Evolutionary conservation across 2,888 invertebrate genomes (phyloP).

Genomic region (Rhyacophila evoluta): DNA sequence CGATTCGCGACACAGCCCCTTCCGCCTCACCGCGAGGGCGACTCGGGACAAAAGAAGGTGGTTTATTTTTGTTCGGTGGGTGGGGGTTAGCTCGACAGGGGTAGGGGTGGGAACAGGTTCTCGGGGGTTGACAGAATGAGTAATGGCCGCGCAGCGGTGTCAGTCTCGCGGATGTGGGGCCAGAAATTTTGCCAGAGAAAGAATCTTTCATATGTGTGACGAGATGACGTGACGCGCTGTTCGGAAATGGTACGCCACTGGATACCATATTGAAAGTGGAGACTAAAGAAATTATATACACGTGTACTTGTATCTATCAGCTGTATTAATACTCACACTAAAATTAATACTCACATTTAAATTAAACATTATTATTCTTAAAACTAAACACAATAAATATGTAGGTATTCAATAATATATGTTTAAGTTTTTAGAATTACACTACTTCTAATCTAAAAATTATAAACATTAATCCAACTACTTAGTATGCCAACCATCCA

Average conservation of each 20-base stretch:
- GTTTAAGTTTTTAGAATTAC: too few relatives aligned
- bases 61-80: constrained; percentile 15
- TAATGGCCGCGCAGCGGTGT: constrained; percentile 62
- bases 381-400: too few relatives aligned
- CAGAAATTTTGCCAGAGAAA: constrained; percentile 9
- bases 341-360: too few relatives aligned
- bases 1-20: not conserved
- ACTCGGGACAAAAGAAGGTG: constrained; percentile 28
- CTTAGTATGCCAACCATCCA: too few relatives aligned
- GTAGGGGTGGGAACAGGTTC: constrained; percentile 60
- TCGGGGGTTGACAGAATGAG: constrained; percentile 70
- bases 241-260: not conserved
- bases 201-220: constrained; percentile 23
- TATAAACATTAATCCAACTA: too few relatives aligned
- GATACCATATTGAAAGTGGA: too few relatives aligned
- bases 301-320: too few relatives aligned
- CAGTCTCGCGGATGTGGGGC: constrained; percentile 57
- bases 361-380: too few relatives aligned
- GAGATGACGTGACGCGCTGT: constrained; percentile 20
- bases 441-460: too few relatives aligned
- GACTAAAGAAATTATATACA: too few relatives aligned
- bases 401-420: too few relatives aligned
- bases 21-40: constrained; percentile 6
- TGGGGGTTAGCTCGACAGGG: constrained; percentile 25
- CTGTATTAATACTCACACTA: too few relatives aligned